Evolutionary conservation across 2,888 invertebrate genomes (phyloP).

Genomic region (Orthosia cruda): DNA sequence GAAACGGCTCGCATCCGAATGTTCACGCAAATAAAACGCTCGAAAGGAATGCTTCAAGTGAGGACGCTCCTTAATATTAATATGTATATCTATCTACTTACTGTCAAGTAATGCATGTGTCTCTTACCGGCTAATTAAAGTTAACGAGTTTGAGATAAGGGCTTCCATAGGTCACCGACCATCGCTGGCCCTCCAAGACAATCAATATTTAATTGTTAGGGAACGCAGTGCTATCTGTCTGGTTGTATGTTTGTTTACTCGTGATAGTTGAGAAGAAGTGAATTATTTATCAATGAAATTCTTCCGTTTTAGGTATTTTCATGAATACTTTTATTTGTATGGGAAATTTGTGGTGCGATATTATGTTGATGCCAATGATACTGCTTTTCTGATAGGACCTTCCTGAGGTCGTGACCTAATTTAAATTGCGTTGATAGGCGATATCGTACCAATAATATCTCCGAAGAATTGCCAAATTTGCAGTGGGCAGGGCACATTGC

Average conservation of each 20-base stretch:
- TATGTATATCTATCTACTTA: constrained; percentile 19
- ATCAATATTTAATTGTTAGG: constrained; percentile 38
- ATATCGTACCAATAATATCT: no score
- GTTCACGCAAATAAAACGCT: no score
- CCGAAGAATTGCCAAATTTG: no score
- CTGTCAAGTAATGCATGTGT: constrained; percentile 37
- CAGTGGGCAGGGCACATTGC: no score
- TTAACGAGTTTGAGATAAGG: constrained; percentile 63
- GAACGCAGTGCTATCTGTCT: constrained; percentile 29
- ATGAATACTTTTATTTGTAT: neutral
- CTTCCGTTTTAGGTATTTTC: constrained; percentile 7
- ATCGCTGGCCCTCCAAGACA: constrained; percentile 20
- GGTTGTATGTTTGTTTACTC: constrained; percentile 36
- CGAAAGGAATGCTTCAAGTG: no score
- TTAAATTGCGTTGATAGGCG: no score
- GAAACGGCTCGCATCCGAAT: no score
- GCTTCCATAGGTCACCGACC: constrained; percentile 54
- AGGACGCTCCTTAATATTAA: no score
- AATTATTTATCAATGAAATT: constrained; percentile 10
- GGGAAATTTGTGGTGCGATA: neutral
- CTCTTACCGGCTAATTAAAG: constrained; percentile 54
- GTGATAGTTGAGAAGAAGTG: neutral
- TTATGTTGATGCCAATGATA: no score
- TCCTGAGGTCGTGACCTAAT: no score
- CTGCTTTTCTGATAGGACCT: no score